These are phyloP conservation scores for Brachyistius frenatus DNA, from an alignment of 2,113 vertebrate species.

Conservation along the genomic window DNA sequence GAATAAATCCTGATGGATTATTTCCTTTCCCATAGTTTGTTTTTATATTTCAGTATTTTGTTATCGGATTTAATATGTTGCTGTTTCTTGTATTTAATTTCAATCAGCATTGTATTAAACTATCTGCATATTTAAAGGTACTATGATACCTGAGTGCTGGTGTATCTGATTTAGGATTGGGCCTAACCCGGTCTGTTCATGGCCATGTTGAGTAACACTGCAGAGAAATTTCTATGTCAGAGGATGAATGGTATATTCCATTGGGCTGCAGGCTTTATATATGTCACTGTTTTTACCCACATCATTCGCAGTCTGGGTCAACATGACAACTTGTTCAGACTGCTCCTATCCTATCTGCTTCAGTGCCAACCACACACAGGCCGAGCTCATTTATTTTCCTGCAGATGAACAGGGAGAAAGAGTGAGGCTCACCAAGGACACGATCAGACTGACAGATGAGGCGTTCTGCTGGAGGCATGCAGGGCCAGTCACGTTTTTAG, in stretches of 20 bases:
- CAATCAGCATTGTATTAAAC: background rate
- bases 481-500: constrained; percentile 20
- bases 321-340: constrained; percentile 24
- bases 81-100: background rate
- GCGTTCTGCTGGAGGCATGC: background rate
- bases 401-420: constrained; percentile 19
- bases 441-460: background rate
- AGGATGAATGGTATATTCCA: background rate
- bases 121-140: background rate
- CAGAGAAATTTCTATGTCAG: background rate
- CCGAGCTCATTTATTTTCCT: constrained; percentile 20
- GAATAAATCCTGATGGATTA: background rate
- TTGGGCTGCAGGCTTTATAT: background rate
- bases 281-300: background rate
- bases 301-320: background rate
- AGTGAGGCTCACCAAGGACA: constrained; percentile 1
- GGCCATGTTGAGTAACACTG: background rate
- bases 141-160: background rate
- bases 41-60: background rate
- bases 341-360: constrained; percentile 12
- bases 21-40: background rate
- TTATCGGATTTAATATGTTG: background rate
- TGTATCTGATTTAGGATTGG: constrained; percentile 1
- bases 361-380: constrained; percentile 25
- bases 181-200: background rate